phyloP scores from a whole-genome alignment of 2,113 vertebrate genomes.

The Crotalus horridus region DNA sequence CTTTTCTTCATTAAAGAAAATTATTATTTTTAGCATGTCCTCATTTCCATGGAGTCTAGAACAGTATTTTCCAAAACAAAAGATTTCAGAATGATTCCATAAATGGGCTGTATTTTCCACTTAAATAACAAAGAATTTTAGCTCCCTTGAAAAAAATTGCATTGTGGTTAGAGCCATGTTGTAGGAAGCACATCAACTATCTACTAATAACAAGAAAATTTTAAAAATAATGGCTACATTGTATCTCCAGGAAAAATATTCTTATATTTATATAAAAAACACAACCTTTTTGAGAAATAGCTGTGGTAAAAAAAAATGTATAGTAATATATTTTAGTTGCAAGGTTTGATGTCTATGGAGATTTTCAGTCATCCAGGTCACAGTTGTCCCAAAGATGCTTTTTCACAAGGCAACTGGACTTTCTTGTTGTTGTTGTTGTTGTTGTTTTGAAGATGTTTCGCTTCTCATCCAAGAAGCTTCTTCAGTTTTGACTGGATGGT shows the following conservation, averaged over 20 bases:
- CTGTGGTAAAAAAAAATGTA: background rate
- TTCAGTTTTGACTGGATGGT: no score
- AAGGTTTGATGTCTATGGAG: background rate
- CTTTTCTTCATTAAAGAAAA: background rate
- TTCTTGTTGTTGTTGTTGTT: no score
- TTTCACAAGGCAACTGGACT: no score
- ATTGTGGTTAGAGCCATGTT: background rate
- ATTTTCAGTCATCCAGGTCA: no score
- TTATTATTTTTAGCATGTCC: background rate
- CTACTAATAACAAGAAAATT: background rate
- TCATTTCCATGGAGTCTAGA: background rate
- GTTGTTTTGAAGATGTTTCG: no score
- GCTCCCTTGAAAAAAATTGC: background rate
- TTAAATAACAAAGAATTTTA: background rate
- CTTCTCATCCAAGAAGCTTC: no score
- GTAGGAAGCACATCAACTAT: background rate
- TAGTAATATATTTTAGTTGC: background rate
- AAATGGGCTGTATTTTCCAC: background rate
- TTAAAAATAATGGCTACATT: background rate
- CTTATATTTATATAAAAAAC: background rate
- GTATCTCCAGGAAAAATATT: background rate
- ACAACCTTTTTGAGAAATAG: background rate
- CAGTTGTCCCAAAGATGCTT: no score
- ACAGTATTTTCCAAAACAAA: background rate
- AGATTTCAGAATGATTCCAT: background rate